These are phyloP conservation scores for Sinosuthora webbiana DNA, from an alignment of 2,113 vertebrate species.

Conservation along the genomic window DNA sequence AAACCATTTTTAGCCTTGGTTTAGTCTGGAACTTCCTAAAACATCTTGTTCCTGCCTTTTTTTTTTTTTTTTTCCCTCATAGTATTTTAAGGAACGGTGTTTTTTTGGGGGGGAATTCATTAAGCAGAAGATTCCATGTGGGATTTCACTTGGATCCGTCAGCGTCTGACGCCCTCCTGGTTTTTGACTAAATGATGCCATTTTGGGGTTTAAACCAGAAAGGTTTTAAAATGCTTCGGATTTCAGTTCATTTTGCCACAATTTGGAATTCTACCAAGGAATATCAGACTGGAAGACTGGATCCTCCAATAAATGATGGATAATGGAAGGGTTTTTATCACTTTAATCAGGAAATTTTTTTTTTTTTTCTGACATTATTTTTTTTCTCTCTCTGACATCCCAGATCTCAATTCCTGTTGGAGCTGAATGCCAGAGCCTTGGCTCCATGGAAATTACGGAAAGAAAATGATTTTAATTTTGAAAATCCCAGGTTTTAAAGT, in stretches of 20 bases:
- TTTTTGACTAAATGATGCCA: background rate
- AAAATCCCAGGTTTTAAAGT: background rate
- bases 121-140: background rate
- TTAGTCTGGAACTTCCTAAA: background rate
- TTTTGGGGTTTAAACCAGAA: background rate
- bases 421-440: rapidly evolving
- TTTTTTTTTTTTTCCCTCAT: background rate
- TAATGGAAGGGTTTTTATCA: background rate
- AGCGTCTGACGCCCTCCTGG: background rate
- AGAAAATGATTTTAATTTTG: rapidly evolving
- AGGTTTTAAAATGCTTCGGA: background rate
- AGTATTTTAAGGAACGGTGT: background rate
- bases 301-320: background rate
- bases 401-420: background rate
- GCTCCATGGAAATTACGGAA: background rate
- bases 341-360: background rate
- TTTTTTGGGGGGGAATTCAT: background rate
- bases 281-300: background rate
- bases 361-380: too few species aligned
- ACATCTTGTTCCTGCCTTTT: background rate
- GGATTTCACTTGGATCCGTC: background rate
- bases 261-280: background rate
- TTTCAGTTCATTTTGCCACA: background rate
- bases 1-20: background rate
- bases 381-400: background rate